Conservation (phyloP, 2,888 invertebrate genomes). For the Graphium colonna region DNA sequence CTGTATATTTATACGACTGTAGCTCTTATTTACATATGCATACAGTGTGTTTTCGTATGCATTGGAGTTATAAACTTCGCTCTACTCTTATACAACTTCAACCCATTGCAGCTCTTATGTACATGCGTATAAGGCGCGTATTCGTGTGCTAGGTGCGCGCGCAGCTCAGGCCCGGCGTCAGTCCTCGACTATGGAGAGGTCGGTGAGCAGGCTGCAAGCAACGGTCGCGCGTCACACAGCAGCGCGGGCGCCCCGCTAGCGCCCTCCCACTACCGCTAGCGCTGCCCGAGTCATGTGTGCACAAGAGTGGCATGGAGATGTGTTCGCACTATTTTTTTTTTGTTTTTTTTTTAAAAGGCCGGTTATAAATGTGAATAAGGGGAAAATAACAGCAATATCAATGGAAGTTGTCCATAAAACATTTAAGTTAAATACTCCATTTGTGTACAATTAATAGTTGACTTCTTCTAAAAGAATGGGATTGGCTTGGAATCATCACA, state of each 20-base stretch:
- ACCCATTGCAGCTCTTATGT: slow-evolving; percentile 1
- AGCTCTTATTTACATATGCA: too few species aligned
- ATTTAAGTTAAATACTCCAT: too few species aligned
- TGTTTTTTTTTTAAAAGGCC: too few species aligned
- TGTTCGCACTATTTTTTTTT: neutral
- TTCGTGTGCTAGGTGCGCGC: slow-evolving; percentile 10
- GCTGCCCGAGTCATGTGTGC: slow-evolving; percentile 8
- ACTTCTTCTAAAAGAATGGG: too few species aligned
- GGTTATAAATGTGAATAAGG: too few species aligned
- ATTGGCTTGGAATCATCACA: too few species aligned
- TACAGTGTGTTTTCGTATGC: neutral
- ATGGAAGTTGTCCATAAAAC: too few species aligned
- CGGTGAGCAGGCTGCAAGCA: slow-evolving; percentile 77
- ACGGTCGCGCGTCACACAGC: slow-evolving; percentile 44
- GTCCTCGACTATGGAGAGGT: slow-evolving; percentile 75
- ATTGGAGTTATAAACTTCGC: too few species aligned
- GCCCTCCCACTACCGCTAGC: slow-evolving; percentile 1
- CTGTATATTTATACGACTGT: too few species aligned
- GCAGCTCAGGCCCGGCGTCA: slow-evolving; percentile 37
- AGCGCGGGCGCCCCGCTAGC: slow-evolving; percentile 24
- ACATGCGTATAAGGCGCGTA: neutral
- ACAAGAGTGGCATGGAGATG: slow-evolving; percentile 2
- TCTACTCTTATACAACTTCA: too few species aligned
- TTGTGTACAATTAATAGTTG: too few species aligned
- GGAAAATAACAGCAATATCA: too few species aligned